These are phyloP conservation scores for Drosophila kanapiae DNA, from an alignment of 1,140 invertebrate genomes.

Conservation along the genomic window DNA sequence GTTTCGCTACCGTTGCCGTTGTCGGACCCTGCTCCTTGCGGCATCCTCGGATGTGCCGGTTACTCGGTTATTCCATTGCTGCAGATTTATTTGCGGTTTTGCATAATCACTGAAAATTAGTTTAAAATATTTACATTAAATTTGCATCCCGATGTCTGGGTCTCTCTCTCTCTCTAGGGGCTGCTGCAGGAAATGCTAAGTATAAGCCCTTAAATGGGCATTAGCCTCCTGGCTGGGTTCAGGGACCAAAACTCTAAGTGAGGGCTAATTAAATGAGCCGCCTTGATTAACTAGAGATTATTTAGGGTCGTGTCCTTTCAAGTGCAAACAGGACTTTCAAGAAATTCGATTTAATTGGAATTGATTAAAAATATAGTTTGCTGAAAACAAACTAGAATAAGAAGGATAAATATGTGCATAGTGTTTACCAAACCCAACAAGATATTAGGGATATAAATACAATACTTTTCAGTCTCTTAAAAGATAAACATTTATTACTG, in stretches of 20 bases:
- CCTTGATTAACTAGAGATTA: slow-evolving; percentile 33
- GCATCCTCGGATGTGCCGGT: slow-evolving; percentile 24
- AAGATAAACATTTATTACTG: slow-evolving; percentile 5
- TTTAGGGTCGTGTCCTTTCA: neutral
- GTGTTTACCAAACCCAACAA: neutral
- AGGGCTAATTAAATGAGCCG: slow-evolving; percentile 28
- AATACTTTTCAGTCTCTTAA: neutral
- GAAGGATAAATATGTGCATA: neutral
- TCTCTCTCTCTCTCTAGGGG: neutral
- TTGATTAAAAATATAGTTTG: slow-evolving; percentile 4
- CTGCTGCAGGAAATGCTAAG: slow-evolving; percentile 30
- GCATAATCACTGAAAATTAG: slow-evolving; percentile 82
- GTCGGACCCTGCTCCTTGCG: slow-evolving; percentile 14
- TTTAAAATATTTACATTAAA: slow-evolving; percentile 82
- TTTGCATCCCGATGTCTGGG: slow-evolving; percentile 75
- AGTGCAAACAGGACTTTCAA: neutral
- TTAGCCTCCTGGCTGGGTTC: slow-evolving; percentile 18
- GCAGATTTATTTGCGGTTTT: slow-evolving; percentile 83
- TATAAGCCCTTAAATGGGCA: slow-evolving; percentile 45
- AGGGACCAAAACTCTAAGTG: neutral
- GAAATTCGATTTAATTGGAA: neutral
- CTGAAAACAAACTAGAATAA: neutral
- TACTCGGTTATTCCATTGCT: slow-evolving; percentile 65
- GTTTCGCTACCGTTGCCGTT: slow-evolving; percentile 41
- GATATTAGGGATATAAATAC: neutral